Base-by-base conservation (phyloP, 1,140 invertebrate genomes). In the Uloborus diversus region DNA sequence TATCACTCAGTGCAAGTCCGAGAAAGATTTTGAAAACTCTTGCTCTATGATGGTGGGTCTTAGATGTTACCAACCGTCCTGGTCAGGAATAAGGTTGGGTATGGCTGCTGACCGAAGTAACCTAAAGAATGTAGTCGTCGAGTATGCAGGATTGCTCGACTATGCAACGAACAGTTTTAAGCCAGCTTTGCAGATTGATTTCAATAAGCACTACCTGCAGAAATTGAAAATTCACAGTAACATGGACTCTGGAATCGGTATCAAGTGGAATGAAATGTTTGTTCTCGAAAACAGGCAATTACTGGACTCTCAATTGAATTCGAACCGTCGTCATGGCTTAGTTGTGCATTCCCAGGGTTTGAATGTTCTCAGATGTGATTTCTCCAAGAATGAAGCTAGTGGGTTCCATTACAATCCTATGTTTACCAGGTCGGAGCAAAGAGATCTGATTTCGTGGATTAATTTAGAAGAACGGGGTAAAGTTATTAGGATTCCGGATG, bases 391-490 rank as follows among this genome's bases (percentile, higher is more conserved):
- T 86, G 89, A 90, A 59, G 89, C 93, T 57, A 93, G 94, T 61
- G 98, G 97, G 0, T 93, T 99, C 81, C 91, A 93, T 75, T 97
- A 99, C 85, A 93, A 99, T 89, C 95, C 97, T 2, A 92, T 92
- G 13, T 89, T 99, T 53, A 92, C 93, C 9, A 92, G 92, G 7
- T 84, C 92, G 3, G 92, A 96, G 84, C 95, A 97, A 86, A 89
- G 94, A 86, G 96, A 98, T 89, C 90, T 98, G 62, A 92, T 94
- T 9, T 94, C 95, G 1, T 98, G 96, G 96, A 79, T 82, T 35
- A 81, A 65, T 57, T 61, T 75, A 17, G 82, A 81, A 33, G 73
- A 81, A 23, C n/a, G 17, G 14, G 59, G 61, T n/a, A 61, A 61
- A 64, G 42, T 80, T 20, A 35, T 78, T 11, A 61, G 25, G 42